These are phyloP conservation scores for Caranx ignobilis DNA, from an alignment of 2,113 vertebrate species.

Conservation along the genomic window DNA sequence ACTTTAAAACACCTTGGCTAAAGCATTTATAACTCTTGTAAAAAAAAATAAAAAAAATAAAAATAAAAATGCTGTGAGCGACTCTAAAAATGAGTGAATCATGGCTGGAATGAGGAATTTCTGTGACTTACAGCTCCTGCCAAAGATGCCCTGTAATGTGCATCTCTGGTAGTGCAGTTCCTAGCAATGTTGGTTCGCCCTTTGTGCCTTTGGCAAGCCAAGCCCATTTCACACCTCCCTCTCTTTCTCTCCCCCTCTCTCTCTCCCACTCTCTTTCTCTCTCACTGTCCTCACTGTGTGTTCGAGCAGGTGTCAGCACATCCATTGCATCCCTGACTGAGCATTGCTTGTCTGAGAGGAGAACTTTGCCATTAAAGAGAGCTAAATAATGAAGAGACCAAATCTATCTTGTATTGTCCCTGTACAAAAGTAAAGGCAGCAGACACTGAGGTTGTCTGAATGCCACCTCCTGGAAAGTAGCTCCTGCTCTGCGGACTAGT, in stretches of 20 bases:
- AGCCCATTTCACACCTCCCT: slow-evolving; percentile 45
- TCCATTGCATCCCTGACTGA: slow-evolving; percentile 63
- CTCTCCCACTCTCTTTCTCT: background rate
- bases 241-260: slow-evolving; percentile 19
- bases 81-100: slow-evolving; percentile 35
- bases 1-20: slow-evolving; percentile 40
- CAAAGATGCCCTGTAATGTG: slow-evolving; percentile 34
- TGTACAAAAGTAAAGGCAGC: slow-evolving; percentile 21
- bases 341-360: slow-evolving; percentile 45
- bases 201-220: slow-evolving; percentile 59
- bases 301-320: slow-evolving; percentile 72
- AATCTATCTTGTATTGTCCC: slow-evolving; percentile 33
- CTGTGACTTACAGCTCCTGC: slow-evolving; percentile 31
- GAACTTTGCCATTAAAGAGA: slow-evolving; percentile 51
- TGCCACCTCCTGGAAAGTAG: background rate
- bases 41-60: slow-evolving; percentile 12
- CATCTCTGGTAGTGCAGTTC: slow-evolving; percentile 42
- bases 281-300: slow-evolving; percentile 17
- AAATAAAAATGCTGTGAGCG: slow-evolving; percentile 16
- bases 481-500: background rate
- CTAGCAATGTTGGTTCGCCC: slow-evolving; percentile 44
- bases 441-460: slow-evolving; percentile 28
- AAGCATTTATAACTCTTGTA: slow-evolving; percentile 25
- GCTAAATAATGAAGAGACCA: slow-evolving; percentile 58
- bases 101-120: slow-evolving; percentile 8